Percentiles rank a stretch among this genome's conserved stretches.
Evolutionary conservation across 2,113 vertebrate genomes (phyloP).

Genomic region (Panthera leo): DNA sequence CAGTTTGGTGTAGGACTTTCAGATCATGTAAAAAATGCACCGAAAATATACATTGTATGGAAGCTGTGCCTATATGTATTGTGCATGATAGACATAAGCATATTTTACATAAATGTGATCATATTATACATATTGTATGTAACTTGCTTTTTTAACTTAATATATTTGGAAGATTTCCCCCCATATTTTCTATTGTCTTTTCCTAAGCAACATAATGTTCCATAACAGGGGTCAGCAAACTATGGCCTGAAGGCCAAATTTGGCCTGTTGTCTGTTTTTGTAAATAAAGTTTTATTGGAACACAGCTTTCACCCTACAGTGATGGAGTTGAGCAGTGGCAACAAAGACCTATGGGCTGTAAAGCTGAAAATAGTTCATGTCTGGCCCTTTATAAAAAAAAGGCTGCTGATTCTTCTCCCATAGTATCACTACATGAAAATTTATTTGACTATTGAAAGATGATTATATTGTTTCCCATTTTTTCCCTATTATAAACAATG

Average conservation of each 20-base stretch:
- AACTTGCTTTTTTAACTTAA: neutral
- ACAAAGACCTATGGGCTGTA: neutral
- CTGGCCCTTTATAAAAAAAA: neutral
- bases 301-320: neutral
- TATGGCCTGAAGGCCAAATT: neutral
- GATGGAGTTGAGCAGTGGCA: neutral
- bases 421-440: neutral
- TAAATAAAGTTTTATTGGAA: constrained; percentile 17
- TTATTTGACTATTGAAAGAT: neutral
- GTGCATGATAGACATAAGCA: neutral
- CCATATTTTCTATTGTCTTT: neutral
- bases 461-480: neutral
- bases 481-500: neutral
- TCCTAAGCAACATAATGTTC: neutral
- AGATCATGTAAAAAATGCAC: neutral
- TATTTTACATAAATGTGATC: neutral
- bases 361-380: neutral
- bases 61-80: neutral
- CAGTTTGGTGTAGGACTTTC: neutral
- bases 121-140: neutral
- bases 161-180: neutral
- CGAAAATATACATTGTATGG: too few species aligned
- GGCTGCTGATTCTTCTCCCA: neutral
- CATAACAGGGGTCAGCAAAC: neutral
- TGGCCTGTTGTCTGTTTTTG: neutral